Conservation (phyloP, 2,113 vertebrate species). For the Bostrychus sinensis region DNA sequence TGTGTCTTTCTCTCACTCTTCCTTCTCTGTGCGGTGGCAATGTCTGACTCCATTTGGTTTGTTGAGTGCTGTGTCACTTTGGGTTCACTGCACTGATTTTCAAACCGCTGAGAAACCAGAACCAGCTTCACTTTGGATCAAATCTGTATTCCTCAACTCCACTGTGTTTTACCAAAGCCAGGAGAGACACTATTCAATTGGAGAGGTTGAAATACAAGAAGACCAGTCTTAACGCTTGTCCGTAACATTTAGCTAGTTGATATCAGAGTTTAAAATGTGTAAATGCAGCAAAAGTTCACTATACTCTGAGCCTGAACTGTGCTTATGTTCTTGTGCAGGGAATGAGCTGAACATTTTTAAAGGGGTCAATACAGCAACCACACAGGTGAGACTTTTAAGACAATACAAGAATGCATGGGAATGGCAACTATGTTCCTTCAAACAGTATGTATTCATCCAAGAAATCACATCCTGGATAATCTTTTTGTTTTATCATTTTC, state of each 20-base stretch:
- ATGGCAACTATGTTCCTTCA: too few relatives aligned
- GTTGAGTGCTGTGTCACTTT: conserved; percentile 52
- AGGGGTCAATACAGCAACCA: conserved; percentile 12
- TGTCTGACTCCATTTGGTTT: conserved; percentile 62
- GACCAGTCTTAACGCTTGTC: conserved; percentile 23
- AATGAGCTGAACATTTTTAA: conserved; percentile 51
- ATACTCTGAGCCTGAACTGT: conserved; percentile 8
- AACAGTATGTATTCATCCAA: too few relatives aligned
- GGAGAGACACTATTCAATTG: conserved; percentile 4
- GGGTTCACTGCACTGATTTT: conserved; percentile 43
- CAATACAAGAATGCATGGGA: too few relatives aligned
- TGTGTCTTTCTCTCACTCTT: conserved; percentile 7
- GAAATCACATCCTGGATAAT: too few relatives aligned
- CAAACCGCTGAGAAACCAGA: conserved; percentile 37
- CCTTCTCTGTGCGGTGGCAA: conserved; percentile 22
- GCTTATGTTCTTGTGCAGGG: conserved; percentile 41
- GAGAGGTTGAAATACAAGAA: conserved; percentile 13
- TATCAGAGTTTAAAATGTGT: not conserved
- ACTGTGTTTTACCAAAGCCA: conserved; percentile 18
- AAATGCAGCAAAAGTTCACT: too few relatives aligned
- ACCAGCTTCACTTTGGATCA: conserved; percentile 56
- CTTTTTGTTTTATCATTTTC: not conserved
- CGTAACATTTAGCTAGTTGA: not conserved
- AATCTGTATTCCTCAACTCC: conserved; percentile 11
- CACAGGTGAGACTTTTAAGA: conserved; percentile 55